Base-by-base conservation (phyloP, 37 sponge, comb jelly and placozoan species). In the Bolinopsis microptera region DNA sequence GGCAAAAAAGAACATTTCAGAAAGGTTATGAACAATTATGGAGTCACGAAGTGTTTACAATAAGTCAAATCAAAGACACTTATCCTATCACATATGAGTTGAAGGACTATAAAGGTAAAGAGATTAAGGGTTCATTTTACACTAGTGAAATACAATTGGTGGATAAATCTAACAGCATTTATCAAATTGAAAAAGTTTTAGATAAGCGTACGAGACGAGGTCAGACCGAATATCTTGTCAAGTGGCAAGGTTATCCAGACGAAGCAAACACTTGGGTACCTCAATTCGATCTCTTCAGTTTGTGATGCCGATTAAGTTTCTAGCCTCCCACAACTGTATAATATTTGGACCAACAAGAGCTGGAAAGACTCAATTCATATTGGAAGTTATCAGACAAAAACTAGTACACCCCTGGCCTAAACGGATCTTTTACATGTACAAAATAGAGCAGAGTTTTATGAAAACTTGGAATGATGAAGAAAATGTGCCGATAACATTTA, bases 291-390 rank as follows among this genome's bases (percentile, higher is more conserved):
- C 31, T 86, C 21, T 86, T 82, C 38, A 36, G 24, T 41, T 27
- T n/a, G 31, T 86, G 24, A 86, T 86, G 90, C 90, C 90, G 13
- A 21, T 86, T 26, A 86, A 86, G 26, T 86, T 86, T 86, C 61
- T 38, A 5, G 90, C 41, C n/a, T 21, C 13, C 0, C 32, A 38
- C 18, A 86, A 86, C 33, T 36, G 23, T n/a, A 38, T 86, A 23
- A 41, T 86, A 3, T 86, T 41, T n/a, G 90, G 90, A 21, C 61
- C 16, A 40, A 86, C 61, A 23, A 38, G 90, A 40, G 41, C 90
- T 86, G 90, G 90, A 0, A 86, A 86, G 28, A 86, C 90, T 36
- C 90, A 86, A 16, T 86, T 86, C 61, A 40, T 86, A 36, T 41
- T 86, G 61, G 61, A 41, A 40, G 61, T 86, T 5, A 86, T 86